Evolutionary conservation across 2,888 invertebrate genomes (phyloP), one percentile per base, ranked within the genome.

Genomic region (Entomobrya multifasciata): DNA sequence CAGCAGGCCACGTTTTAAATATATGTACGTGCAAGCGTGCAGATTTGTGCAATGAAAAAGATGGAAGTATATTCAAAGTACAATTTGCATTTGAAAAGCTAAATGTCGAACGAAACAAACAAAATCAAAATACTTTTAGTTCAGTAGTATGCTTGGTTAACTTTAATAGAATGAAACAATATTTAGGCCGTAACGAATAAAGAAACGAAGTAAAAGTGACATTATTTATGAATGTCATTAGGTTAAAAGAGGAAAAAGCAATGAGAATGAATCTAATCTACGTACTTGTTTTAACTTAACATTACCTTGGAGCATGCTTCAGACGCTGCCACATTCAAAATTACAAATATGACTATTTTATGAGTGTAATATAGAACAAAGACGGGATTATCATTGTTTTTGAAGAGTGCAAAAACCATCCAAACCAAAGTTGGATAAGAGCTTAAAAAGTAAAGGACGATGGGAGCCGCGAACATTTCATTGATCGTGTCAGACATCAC

Each of bases 221-320:
- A 22, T 70, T 70, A 70, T 70, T 70, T 47, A 70, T 70, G 70
- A 70, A 70, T 70, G 22, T 47, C 70, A 70, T 70, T 49, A 70
- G 27, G n/a, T 70, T 70, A 70, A 70, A 70, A 70, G 70, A 30
- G 30, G 30, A 65, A 4, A 60, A 60, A 22, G 22, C 8, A 20
- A 22, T 20, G 30, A 27, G 60, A 55, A 49, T n/a, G n/a, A 17
- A 17, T 52, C n/a, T 6, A 17, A 2, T 52, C 6, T 52, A 8
- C 20, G 47, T 47, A 8, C 10, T 47, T 47, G 10, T 47, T 2
- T 47, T 55, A 17, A 8, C 55, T n/a, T n/a, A n/a, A n/a, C 36
- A 36, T 30, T 65, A 79, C 79, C 44, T 80, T 80, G 6, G 44
- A 30, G 44, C 25, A 55, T 15, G 44, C 80, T 44, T 70, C 80